Conservation (phyloP, 1,140 invertebrate species). For the Arctopsyche grandis region DNA sequence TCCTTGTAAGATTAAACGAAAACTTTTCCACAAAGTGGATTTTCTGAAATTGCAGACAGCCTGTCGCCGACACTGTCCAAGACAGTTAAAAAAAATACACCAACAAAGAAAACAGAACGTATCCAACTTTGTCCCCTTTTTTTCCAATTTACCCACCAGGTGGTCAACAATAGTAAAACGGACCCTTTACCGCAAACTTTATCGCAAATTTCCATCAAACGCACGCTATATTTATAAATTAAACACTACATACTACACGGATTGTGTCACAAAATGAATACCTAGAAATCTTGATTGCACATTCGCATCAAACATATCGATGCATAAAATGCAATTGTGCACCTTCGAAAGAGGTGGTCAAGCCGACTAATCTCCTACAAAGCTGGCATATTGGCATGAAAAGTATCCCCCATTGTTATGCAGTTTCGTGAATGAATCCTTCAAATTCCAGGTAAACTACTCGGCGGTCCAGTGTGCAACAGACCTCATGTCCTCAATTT, state of each 20-base stretch:
- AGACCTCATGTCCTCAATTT: constrained; percentile 47
- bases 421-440: constrained; percentile 43
- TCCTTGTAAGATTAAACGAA: too few relatives aligned
- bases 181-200: neutral
- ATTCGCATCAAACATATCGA: neutral
- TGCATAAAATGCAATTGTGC: constrained; percentile 3
- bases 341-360: neutral
- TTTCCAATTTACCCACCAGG: constrained; percentile 20
- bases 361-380: constrained; percentile 2
- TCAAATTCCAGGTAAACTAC: constrained; percentile 46
- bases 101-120: neutral
- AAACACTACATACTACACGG: too few relatives aligned
- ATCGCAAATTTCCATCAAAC: too few relatives aligned
- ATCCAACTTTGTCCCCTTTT: constrained; percentile 20
- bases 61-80: constrained; percentile 40
- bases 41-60: constrained; percentile 39
- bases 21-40: neutral
- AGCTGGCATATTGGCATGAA: constrained; percentile 21
- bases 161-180: neutral
- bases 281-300: neutral
- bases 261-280: too few relatives aligned
- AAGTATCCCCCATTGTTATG: neutral
- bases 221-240: too few relatives aligned
- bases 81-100: constrained; percentile 12
- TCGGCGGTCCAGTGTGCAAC: constrained; percentile 5